These are phyloP conservation scores for Eutolmus rufibarbis DNA, from an alignment of 2,888 invertebrate genomes.

Conservation along the genomic window DNA sequence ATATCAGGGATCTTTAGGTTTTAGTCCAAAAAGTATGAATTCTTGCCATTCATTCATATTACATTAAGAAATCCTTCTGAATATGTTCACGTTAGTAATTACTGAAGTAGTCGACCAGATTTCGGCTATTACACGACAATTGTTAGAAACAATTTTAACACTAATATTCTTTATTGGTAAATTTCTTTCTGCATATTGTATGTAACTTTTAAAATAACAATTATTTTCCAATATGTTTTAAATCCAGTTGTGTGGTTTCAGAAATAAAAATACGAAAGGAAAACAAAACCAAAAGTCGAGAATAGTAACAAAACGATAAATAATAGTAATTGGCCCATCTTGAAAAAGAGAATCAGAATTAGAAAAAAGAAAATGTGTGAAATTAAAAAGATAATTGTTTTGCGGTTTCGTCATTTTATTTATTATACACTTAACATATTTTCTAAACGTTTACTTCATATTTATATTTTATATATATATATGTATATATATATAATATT, in stretches of 20 bases:
- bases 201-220: neutral
- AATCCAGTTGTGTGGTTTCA: neutral
- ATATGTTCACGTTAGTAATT: neutral
- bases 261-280: neutral
- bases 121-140: no score
- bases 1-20: no score
- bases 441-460: conserved; percentile 11
- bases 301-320: neutral
- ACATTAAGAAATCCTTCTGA: no score
- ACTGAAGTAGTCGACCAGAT: neutral
- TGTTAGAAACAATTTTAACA: neutral
- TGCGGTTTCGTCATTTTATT: conserved; percentile 34
- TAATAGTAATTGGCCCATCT: neutral
- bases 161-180: neutral
- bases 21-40: no score
- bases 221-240: neutral
- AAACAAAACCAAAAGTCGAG: neutral
- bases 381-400: neutral
- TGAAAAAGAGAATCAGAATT: neutral
- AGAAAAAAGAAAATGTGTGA: neutral
- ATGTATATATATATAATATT: neutral
- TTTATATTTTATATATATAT: neutral
- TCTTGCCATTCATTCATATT: no score
- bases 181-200: neutral
- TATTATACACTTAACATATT: conserved; percentile 28